phyloP scores from a whole-genome alignment of 2,797 vertebrate genomes.

The Antrozous pallidus region DNA sequence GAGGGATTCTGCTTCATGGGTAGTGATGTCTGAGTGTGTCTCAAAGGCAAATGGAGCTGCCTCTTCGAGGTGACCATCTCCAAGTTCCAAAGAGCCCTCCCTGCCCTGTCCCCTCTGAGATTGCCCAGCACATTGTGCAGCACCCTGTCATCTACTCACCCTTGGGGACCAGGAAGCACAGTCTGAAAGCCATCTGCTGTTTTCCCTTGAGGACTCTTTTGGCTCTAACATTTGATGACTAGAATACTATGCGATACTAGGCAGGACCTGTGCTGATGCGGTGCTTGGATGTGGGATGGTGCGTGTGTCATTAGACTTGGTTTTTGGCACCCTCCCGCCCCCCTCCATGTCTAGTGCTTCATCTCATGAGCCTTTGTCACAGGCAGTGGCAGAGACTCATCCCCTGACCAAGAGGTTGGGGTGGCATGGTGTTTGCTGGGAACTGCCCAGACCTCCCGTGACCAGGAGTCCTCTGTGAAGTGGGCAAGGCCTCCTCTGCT shows the following conservation, averaged over 20 bases:
- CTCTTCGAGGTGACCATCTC: not conserved
- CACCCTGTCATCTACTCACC: not conserved
- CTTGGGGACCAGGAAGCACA: not conserved
- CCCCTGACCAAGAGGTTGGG: not conserved
- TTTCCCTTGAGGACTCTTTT: not conserved
- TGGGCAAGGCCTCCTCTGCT: not conserved
- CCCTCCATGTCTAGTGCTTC: not conserved
- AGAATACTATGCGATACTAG: not conserved
- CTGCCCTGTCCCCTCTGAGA: not conserved
- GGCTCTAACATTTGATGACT: not conserved
- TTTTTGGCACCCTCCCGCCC: not conserved
- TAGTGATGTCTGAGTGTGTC: not conserved
- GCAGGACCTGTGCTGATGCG: not conserved
- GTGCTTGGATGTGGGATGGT: not conserved
- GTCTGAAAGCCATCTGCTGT: not conserved
- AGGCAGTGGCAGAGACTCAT: not conserved
- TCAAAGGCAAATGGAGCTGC: not conserved
- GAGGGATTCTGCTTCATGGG: not conserved
- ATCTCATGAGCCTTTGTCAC: not conserved
- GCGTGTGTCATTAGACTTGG: not conserved
- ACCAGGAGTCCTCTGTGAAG: not conserved
- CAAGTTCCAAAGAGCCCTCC: accelerated
- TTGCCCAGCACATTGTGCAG: not conserved
- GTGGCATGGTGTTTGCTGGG: not conserved
- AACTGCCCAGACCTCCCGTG: not conserved